Conservation (phyloP, 2,888 invertebrate species). For the Seladonia tumulorum region DNA sequence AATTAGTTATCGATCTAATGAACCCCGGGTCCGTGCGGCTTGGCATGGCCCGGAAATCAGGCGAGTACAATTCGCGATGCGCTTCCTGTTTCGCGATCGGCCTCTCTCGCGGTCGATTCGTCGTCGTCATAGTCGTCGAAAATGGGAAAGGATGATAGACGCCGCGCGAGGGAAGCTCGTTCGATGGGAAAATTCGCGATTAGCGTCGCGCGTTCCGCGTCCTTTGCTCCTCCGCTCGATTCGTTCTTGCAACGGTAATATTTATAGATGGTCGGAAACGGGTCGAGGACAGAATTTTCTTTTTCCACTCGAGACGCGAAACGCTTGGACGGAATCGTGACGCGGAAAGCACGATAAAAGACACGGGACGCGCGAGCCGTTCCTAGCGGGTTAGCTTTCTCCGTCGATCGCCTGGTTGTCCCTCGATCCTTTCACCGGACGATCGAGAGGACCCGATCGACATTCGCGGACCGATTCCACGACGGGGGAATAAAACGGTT, state of each 20-base stretch:
- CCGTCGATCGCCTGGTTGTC: neutral
- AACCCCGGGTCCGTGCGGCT: neutral
- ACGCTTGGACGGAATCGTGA: slow-evolving; percentile 17
- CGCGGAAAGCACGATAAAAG: slow-evolving; percentile 11
- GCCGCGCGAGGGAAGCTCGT: neutral
- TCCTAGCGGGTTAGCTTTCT: neutral
- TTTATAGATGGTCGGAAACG: slow-evolving; percentile 34
- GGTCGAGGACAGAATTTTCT: slow-evolving; percentile 46
- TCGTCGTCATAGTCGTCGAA: neutral
- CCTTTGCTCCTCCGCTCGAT: slow-evolving; percentile 17
- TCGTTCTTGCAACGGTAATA: slow-evolving; percentile 29
- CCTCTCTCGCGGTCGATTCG: neutral
- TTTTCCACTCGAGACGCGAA: slow-evolving; percentile 23
- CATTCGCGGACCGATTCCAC: neutral
- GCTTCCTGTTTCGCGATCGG: neutral
- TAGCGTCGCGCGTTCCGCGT: slow-evolving; percentile 17
- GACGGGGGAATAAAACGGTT: neutral
- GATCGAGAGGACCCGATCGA: neutral
- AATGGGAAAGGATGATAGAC: neutral
- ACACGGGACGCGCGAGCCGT: neutral
- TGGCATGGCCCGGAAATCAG: neutral
- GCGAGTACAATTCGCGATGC: neutral
- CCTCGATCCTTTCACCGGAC: neutral
- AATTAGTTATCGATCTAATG: slow-evolving; percentile 31
- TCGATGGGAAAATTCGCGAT: slow-evolving; percentile 25